These are phyloP conservation scores for Epistrophe grossulariae DNA, from an alignment of 2,888 invertebrate species.

Conservation along the genomic window DNA sequence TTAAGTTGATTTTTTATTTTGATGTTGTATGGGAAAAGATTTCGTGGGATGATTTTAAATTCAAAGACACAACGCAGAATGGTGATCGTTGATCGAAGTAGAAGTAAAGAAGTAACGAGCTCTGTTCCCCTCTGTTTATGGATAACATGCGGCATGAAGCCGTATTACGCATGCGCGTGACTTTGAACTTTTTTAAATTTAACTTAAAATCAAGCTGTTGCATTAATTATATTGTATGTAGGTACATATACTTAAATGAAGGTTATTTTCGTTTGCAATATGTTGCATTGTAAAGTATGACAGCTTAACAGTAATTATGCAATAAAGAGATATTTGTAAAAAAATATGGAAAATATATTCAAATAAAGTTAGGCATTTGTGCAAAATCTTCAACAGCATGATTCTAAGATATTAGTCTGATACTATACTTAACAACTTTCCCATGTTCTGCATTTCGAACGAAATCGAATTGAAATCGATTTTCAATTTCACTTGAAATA, in stretches of 20 bases:
- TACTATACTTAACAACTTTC: too few relatives aligned
- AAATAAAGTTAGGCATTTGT: too few relatives aligned
- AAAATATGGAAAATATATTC: background rate
- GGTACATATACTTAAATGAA: constrained; percentile 25
- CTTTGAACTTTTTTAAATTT: constrained; percentile 38
- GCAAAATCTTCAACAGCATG: too few relatives aligned
- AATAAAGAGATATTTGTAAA: background rate
- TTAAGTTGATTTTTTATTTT: background rate
- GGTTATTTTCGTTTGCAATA: constrained; percentile 18
- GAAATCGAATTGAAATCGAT: too few relatives aligned
- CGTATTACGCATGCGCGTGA: constrained; percentile 54
- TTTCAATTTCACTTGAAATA: too few relatives aligned
- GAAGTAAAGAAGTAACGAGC: background rate
- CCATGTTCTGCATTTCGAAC: too few relatives aligned
- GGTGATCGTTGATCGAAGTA: background rate
- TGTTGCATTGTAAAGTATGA: constrained; percentile 9
- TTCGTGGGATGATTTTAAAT: constrained; percentile 54
- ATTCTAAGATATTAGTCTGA: too few relatives aligned
- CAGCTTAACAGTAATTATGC: background rate
- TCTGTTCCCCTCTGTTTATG: background rate
- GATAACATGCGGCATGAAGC: constrained; percentile 61
- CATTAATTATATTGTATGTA: background rate
- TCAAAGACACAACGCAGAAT: background rate
- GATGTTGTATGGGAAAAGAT: constrained; percentile 36
- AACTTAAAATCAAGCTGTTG: constrained; percentile 28